Base-by-base conservation (phyloP, 1,140 invertebrate genomes). In the Metaphire vulgaris region DNA sequence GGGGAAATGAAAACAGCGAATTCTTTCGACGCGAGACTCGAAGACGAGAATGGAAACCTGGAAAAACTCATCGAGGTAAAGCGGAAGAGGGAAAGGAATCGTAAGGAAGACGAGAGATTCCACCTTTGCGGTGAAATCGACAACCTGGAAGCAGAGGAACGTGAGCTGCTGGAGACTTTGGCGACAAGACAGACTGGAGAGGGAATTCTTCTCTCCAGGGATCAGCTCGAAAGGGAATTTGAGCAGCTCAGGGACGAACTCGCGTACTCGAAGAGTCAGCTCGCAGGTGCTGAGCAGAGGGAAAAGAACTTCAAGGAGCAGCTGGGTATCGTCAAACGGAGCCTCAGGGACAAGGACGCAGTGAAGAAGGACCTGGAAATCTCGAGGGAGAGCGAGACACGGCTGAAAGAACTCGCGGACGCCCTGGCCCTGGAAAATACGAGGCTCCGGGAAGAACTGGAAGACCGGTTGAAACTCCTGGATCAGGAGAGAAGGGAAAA, bases 231-330 rank as follows among this genome's bases (percentile, higher is more conserved):
- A 21, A 56, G 41, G 41, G 41, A 56, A n/a, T n/a, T n/a, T 56
- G 41, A 56, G 41, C 6, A 56, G 21, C 6, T 56, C 6, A 56
- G 41, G 41, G 21, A 21, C 21, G 6, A 21, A 6, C 41, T 56
- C 6, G 41, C 6, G 6, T 6, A 56, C 6, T 12, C 41, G 41
- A 21, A 56, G 41, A 6, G 41, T 6, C 6, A 56, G 41, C 41
- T 56, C 6, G 6, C 6, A 56, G 41, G 21, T 56, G 41, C 6
- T 12, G 41, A 56, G 41, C 6, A 56, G 41, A 6, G 41, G 21
- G 41, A 56, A 21, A 56, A 56, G 41, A 56, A 56, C 41, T 56
- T 56, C 41, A 56, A 56, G 41, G 41, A 56, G 41, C 41, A 56
- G 41, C 41, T 56, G 41, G 41, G 21, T 21, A 56, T 56, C 21